Evolutionary conservation across 2,113 vertebrate species (phyloP).

Genomic region (Alethe castanea): DNA sequence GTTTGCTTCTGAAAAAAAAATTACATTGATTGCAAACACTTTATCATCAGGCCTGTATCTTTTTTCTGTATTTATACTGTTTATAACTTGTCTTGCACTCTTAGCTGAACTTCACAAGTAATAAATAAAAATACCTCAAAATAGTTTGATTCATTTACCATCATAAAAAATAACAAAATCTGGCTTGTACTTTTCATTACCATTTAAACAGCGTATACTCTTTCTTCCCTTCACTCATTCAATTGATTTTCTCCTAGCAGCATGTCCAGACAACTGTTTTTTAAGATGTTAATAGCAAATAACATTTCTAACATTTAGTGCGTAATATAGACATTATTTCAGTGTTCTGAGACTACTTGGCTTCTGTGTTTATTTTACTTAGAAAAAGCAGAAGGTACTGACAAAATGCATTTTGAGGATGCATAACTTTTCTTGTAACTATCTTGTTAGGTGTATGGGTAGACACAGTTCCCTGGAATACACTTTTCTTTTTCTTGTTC

Average conservation of each 20-base stretch:
- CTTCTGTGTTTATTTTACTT: not conserved
- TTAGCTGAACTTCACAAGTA: not conserved
- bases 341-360: not conserved
- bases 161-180: not conserved
- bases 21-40: not conserved
- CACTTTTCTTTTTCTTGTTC: not conserved
- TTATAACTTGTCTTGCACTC: not conserved
- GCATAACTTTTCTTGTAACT: not conserved
- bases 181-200: not conserved
- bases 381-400: not conserved
- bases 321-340: not conserved
- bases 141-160: not conserved
- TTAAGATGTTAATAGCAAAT: not conserved
- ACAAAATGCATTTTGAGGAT: not conserved
- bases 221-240: not conserved
- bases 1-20: not conserved
- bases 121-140: not conserved
- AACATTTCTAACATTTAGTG: not conserved
- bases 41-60: not conserved
- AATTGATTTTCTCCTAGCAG: not conserved
- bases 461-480: not conserved
- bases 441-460: not conserved
- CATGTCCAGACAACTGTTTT: not conserved
- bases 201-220: not conserved
- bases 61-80: not conserved